These are phyloP conservation scores for Sciaenops ocellatus DNA, from an alignment of 2,797 vertebrate genomes.

Conservation along the genomic window DNA sequence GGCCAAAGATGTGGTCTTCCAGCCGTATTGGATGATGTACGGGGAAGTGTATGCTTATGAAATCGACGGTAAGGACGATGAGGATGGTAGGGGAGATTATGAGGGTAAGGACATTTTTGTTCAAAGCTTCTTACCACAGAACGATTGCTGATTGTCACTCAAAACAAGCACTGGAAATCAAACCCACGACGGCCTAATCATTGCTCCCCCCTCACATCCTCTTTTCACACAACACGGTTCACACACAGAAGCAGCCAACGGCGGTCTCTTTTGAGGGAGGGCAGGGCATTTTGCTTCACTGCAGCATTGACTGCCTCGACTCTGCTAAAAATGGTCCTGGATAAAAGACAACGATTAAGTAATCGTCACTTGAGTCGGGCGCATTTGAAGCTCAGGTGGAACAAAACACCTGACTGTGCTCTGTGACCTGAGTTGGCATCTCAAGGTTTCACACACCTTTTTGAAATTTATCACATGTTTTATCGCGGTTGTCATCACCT, in stretches of 20 bases:
- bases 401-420: slow-evolving; percentile 35
- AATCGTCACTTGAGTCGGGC: slow-evolving; percentile 29
- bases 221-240: slow-evolving; percentile 32
- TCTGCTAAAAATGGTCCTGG: neutral
- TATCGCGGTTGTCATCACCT: slow-evolving; percentile 13
- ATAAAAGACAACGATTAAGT: slow-evolving; percentile 18
- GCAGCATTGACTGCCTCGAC: slow-evolving; percentile 34
- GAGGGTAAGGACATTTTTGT: slow-evolving; percentile 58
- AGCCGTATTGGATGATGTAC: slow-evolving; percentile 99
- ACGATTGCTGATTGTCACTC: slow-evolving; percentile 61
- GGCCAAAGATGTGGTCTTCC: slow-evolving; percentile 96
- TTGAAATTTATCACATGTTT: slow-evolving; percentile 45
- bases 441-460: slow-evolving; percentile 18
- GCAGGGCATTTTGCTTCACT: slow-evolving; percentile 46
- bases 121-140: slow-evolving; percentile 49
- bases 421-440: slow-evolving; percentile 20
- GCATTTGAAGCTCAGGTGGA: slow-evolving; percentile 45
- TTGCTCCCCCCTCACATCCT: slow-evolving; percentile 23
- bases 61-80: slow-evolving; percentile 93
- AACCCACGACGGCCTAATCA: slow-evolving; percentile 52
- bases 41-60: slow-evolving; percentile 99
- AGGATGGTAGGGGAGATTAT: slow-evolving; percentile 61
- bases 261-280: slow-evolving; percentile 9
- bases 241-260: slow-evolving; percentile 2
- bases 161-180: slow-evolving; percentile 64